These are phyloP conservation scores for Ips nitidus DNA, from an alignment of 1,140 invertebrate species.

Conservation along the genomic window DNA sequence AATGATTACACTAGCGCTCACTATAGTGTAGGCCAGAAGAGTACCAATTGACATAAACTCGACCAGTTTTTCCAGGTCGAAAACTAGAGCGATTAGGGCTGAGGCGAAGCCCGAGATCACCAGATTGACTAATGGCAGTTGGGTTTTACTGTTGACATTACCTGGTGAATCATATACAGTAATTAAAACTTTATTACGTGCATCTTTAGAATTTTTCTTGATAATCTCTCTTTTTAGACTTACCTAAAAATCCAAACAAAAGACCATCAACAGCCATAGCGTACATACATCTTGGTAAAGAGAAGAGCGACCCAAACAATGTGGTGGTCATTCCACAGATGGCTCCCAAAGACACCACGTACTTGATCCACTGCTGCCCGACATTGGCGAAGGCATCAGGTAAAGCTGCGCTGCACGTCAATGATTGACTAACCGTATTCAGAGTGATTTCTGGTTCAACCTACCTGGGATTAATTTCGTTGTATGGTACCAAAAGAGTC, in stretches of 20 bases:
- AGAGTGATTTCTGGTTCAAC: neutral
- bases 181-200: neutral
- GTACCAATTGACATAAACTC: slow-evolving; percentile 96
- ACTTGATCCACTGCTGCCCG: slow-evolving; percentile 81
- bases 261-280: slow-evolving; percentile 88
- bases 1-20: slow-evolving; percentile 85
- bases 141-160: slow-evolving; percentile 71
- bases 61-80: slow-evolving; percentile 88
- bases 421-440: neutral
- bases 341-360: slow-evolving; percentile 83
- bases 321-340: slow-evolving; percentile 89
- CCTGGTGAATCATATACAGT: slow-evolving; percentile 49
- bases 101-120: slow-evolving; percentile 76
- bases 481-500: slow-evolving; percentile 83
- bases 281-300: slow-evolving; percentile 78
- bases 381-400: slow-evolving; percentile 79
- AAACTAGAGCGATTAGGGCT: slow-evolving; percentile 78
- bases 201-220: no score
- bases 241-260: slow-evolving; percentile 72
- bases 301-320: slow-evolving; percentile 80
- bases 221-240: neutral
- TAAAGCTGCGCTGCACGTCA: slow-evolving; percentile 64
- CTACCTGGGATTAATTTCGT: slow-evolving; percentile 63
- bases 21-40: slow-evolving; percentile 86
- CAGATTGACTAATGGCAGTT: slow-evolving; percentile 81